Evolutionary conservation across 2,797 vertebrate genomes (phyloP).

Genomic region (Tenualosa ilisha): DNA sequence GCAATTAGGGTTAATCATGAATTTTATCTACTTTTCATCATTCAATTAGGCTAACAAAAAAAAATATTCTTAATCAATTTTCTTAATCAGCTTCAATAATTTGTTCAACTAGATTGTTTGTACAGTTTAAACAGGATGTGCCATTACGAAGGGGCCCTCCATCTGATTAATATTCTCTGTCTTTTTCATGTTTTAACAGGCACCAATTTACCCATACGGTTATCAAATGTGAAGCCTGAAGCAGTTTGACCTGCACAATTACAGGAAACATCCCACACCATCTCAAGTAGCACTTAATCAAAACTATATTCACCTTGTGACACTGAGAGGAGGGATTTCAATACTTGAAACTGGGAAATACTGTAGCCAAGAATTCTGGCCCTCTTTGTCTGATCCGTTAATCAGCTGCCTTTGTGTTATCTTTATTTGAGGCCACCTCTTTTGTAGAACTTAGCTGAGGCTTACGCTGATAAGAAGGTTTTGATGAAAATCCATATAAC

Average conservation of each 20-base stretch:
- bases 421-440: not conserved
- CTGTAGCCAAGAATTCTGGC: not conserved
- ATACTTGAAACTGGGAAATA: not conserved
- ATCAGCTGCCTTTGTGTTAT: not conserved
- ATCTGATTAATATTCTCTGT: not conserved
- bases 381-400: not conserved
- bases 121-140: not conserved
- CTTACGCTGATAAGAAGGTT: not conserved
- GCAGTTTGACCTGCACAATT: not conserved
- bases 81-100: not conserved
- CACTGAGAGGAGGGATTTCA: not conserved
- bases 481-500: not conserved
- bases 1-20: not conserved
- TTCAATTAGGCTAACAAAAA: too few species aligned
- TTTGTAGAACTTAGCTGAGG: not conserved
- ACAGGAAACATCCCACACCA: not conserved
- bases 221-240: not conserved
- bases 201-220: not conserved
- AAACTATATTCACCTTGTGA: slow-evolving; percentile 6
- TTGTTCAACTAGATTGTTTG: not conserved
- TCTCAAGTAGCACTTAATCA: not conserved
- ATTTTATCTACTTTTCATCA: not conserved
- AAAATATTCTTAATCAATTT: not conserved
- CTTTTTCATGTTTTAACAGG: not conserved
- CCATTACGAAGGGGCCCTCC: not conserved